A percentile compares a stretch with the other conserved stretches of the same genome.
These are phyloP conservation scores for Hymenopus coronatus DNA, from an alignment of 2,888 invertebrate species.

Conservation along the genomic window DNA sequence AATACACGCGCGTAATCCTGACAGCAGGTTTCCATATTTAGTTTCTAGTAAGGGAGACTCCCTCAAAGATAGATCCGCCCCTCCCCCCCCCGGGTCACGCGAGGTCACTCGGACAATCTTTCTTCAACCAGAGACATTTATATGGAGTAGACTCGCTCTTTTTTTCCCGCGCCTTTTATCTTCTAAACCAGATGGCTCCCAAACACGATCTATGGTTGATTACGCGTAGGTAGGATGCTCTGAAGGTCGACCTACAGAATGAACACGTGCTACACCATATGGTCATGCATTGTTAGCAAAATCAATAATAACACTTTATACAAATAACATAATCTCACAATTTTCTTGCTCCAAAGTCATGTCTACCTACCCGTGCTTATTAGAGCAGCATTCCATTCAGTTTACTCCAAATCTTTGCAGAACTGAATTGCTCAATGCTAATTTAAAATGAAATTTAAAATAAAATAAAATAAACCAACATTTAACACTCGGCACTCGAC, in stretches of 20 bases:
- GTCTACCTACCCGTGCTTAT: no score
- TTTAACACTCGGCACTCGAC: no score
- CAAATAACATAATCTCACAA: no score
- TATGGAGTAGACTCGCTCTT: neutral
- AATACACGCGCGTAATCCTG: neutral
- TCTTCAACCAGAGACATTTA: neutral
- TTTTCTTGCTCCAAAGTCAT: no score
- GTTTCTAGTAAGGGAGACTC: neutral
- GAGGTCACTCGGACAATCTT: neutral
- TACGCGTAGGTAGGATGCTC: neutral
- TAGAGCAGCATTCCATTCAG: no score
- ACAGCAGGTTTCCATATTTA: neutral
- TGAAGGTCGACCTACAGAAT: neutral
- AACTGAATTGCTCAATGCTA: no score
- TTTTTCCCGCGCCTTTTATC: neutral
- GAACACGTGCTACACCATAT: neutral
- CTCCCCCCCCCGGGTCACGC: neutral
- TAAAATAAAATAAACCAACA: no score
- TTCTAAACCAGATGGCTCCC: neutral
- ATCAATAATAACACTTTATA: no score
- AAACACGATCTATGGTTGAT: neutral
- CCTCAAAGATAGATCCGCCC: neutral
- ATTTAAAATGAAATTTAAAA: no score
- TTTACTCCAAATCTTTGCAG: no score
- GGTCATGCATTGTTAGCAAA: no score